A percentile compares a stretch with the other conserved stretches of the same genome.
phyloP scores from a whole-genome alignment of 92 coral and sea anemone genomes.

The Desmophyllum pertusum region DNA sequence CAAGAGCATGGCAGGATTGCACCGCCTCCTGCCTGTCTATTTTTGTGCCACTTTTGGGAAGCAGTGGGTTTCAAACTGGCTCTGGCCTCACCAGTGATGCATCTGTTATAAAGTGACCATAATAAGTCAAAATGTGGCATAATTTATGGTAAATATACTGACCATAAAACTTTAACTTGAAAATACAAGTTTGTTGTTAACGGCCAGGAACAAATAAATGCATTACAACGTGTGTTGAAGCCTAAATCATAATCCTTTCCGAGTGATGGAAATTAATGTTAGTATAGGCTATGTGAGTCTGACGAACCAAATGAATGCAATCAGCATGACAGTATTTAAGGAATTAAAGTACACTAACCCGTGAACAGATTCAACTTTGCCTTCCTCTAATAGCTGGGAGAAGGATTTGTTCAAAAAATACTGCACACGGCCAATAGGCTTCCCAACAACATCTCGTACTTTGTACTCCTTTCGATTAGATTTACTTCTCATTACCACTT shows the following conservation, averaged over 20 bases:
- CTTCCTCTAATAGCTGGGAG: not conserved
- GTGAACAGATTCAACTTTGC: not conserved
- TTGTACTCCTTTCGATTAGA: not conserved
- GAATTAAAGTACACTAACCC: conserved; percentile 1
- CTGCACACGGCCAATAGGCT: not conserved
- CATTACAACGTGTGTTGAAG: too few relatives aligned
- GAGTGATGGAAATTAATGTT: too few relatives aligned
- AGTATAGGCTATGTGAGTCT: too few relatives aligned
- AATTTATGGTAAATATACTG: too few relatives aligned
- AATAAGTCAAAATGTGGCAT: not conserved
- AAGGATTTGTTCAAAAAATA: not conserved
- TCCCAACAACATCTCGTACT: not conserved
- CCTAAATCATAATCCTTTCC: not conserved
- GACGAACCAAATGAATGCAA: too few relatives aligned
- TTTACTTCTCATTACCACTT: not conserved
- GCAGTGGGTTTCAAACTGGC: not conserved
- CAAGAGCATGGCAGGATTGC: not conserved
- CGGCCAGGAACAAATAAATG: too few relatives aligned
- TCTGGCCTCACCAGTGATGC: not conserved
- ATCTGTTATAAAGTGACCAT: not conserved
- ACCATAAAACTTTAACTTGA: too few relatives aligned
- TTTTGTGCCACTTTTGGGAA: not conserved
- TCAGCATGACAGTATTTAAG: too few relatives aligned
- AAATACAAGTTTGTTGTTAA: too few relatives aligned
- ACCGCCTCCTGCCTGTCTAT: not conserved